Conservation (phyloP, 2,888 invertebrate species). For the Heteropelma amictum region DNA sequence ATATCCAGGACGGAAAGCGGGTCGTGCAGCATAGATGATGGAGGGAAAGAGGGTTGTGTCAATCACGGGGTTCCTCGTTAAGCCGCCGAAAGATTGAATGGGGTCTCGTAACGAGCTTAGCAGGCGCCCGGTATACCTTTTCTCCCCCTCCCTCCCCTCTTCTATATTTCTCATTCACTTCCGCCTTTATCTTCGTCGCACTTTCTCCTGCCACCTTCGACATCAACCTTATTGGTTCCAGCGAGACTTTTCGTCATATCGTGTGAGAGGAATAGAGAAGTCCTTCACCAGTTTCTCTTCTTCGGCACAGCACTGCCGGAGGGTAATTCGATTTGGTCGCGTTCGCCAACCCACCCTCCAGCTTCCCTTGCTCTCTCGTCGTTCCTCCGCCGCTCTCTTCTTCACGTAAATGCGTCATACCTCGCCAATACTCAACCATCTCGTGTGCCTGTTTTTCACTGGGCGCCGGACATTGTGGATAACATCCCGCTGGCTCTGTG, state of each 20-base stretch:
- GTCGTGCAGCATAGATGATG: slow-evolving; percentile 21
- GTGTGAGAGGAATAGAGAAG: slow-evolving; percentile 47
- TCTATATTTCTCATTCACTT: slow-evolving; percentile 44
- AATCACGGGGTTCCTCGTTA: slow-evolving; percentile 60
- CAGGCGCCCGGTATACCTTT: slow-evolving; percentile 40
- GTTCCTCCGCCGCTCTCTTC: slow-evolving; percentile 38
- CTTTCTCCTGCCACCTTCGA: slow-evolving; percentile 9
- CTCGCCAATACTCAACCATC: slow-evolving; percentile 35
- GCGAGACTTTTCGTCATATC: slow-evolving; percentile 61
- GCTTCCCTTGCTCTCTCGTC: slow-evolving; percentile 21
- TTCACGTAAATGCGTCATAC: slow-evolving; percentile 11
- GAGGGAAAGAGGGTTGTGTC: slow-evolving; percentile 45
- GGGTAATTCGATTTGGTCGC: slow-evolving; percentile 71
- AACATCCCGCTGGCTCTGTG: slow-evolving; percentile 39
- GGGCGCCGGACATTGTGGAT: slow-evolving; percentile 39
- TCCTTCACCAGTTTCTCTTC: slow-evolving; percentile 50
- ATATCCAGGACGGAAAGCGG: slow-evolving; percentile 33
- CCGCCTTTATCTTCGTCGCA: slow-evolving; percentile 16
- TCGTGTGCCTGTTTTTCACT: slow-evolving; percentile 41
- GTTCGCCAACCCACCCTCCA: slow-evolving; percentile 62
- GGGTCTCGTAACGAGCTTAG: slow-evolving; percentile 65
- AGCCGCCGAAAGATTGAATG: slow-evolving; percentile 63
- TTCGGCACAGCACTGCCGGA: slow-evolving; percentile 63
- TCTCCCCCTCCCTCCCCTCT: slow-evolving; percentile 38
- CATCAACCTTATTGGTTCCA: slow-evolving; percentile 42